Percentiles rank a stretch among this genome's conserved stretches.
phyloP scores from a whole-genome alignment of 2,113 vertebrate genomes.

The Oostethus manadensis region DNA sequence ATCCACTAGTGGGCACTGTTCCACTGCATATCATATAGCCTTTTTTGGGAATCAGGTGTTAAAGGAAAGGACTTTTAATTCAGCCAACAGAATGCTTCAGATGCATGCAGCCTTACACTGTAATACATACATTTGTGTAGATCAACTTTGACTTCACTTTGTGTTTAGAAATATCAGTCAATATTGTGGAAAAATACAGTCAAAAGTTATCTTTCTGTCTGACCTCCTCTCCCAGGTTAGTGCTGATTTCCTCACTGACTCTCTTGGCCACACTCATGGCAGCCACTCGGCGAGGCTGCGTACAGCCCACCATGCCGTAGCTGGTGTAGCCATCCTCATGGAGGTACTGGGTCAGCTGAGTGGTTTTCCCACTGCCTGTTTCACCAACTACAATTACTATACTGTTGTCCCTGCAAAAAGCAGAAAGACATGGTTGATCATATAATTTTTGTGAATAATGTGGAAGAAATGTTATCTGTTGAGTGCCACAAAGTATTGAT shows the following conservation, averaged over 20 bases:
- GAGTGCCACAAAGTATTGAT: not conserved
- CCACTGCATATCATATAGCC: not conserved
- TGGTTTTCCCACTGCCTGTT: constrained; percentile 96
- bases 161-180: not conserved
- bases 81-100: no score
- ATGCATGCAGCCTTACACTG: no score
- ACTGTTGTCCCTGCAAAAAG: constrained; percentile 85
- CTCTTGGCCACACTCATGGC: constrained; percentile 98
- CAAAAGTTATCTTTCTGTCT: constrained; percentile 18
- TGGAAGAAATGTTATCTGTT: not conserved
- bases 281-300: constrained; percentile 91
- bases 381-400: constrained; percentile 98
- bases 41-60: no score
- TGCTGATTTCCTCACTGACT: constrained; percentile 93
- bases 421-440: not conserved
- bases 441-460: not conserved
- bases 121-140: no score
- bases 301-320: constrained; percentile 97
- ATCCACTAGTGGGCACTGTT: constrained; percentile 56
- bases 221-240: constrained; percentile 92
- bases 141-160: not conserved
- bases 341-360: constrained; percentile 95
- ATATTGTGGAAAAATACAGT: not conserved
- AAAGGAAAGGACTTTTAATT: no score
- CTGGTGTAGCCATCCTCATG: constrained; percentile 96